Base-by-base conservation (phyloP, 2,113 vertebrate genomes). In the Origma solitaria region DNA sequence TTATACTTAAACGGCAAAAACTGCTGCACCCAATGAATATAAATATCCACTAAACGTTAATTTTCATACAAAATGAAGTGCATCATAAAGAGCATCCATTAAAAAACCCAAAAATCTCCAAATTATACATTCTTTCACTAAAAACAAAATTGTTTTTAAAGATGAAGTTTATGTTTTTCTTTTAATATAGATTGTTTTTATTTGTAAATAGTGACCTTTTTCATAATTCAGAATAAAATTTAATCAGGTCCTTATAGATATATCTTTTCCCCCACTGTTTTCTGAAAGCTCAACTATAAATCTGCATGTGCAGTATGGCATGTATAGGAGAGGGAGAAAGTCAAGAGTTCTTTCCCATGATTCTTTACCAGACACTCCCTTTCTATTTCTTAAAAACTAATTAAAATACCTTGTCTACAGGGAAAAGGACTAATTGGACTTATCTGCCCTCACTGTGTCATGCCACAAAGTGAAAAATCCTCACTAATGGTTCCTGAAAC, bases 381-480 rank as follows among this genome's bases (percentile, higher is more conserved):
- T 88, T 72, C 57, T 79, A 35, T 65, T 89, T 42, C 44, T 91
- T 95, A 78, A 95, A 91, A 95, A 89, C 18, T 89, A 97, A 95
- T 93, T 95, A 92, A 87, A 82, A 95, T 88, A n/a, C 9, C 40
- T 94, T 93, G 18, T 86, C 94, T 82, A 44, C 35, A 96, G 72
- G 70, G 69, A 96, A 97, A 96, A 93, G 53, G 51, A 89, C 64
- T 92, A 97, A 97, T 96, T 96, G 96, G 86, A 90, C n/a, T 40
- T 75, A 75, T 79, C 75, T 95, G 94, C 77, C 78, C 79, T 92
- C 49, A 76, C 44, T 45, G 18, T 94, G 53, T 54, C 53, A 44
- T 90, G 89, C 86, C 83, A 95, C 81, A 96, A 85, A 93, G 77
- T 90, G 89, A 94, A 97, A 98, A 97, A 97, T 96, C 94, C 97